Base-by-base conservation (phyloP, 2,888 invertebrate species). In the Ectropis crepuscularia region DNA sequence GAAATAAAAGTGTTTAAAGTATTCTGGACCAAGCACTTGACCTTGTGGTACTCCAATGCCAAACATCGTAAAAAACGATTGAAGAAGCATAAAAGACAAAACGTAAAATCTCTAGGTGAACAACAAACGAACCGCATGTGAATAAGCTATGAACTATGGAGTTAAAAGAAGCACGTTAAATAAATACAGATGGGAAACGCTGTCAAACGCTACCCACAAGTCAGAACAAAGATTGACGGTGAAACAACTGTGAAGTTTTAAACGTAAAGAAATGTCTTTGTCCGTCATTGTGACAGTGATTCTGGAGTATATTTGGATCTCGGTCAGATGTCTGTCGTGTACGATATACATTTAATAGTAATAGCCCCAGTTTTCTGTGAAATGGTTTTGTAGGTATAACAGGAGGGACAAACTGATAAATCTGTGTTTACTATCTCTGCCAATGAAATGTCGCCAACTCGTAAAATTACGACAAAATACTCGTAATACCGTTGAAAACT, bases 291-390 rank as follows among this genome's bases (percentile, higher is more conserved):
- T 63, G 72, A 75, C 74, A 54, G 69, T 58, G 69, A 84, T 71
- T 84, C 86, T 81, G 71, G 68, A 64, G 72, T 83, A 81, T 78
- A 81, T 85, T 79, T 76, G 74, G 75, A 86, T 76, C 74, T 80
- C 83, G 82, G 83, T 82, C 84, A 80, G 76, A 71, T 71, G 77
- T 75, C 77, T 74, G 75, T 63, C 74, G 69, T 68, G 10, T 65
- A 61, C 64, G 50, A 46, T 48, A 62, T 54, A 61, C 67, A 54
- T 72, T 70, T 71, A 63, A 61, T 37, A 53, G 58, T 66, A 58
- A 60, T 62, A 53, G 47, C 63, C 67, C 65, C 48, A 53, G 51
- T 63, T 53, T 63, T 60, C 55, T 42, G 43, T 60, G 62, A 48
- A 63, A 57, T 72, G 51, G 28, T 51, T 51, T 63, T 61, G 45